phyloP scores from a whole-genome alignment of 2,888 invertebrate species.

The Clusia tigrina region DNA sequence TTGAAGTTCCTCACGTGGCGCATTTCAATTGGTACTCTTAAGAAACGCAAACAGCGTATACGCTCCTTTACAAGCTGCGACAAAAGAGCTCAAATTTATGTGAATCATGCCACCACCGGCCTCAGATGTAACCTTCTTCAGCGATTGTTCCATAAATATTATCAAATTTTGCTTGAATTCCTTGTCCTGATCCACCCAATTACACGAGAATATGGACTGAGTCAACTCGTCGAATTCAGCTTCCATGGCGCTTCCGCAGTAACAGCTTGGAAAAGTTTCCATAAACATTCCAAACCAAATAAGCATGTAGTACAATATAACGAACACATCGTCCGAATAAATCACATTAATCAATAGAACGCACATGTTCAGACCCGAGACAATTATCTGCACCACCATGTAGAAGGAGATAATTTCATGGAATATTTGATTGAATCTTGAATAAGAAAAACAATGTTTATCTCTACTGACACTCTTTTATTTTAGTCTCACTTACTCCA shows the following conservation, averaged over 20 bases:
- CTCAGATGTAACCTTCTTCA: slow-evolving; percentile 15
- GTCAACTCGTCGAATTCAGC: slow-evolving; percentile 32
- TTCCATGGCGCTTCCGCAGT: slow-evolving; percentile 32
- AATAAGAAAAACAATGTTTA: no score
- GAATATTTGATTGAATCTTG: no score
- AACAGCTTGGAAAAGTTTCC: slow-evolving; percentile 35
- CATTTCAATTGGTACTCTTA: no score
- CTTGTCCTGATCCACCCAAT: slow-evolving; percentile 32
- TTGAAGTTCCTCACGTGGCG: no score
- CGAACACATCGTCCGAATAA: slow-evolving; percentile 27
- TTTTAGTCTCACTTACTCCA: slow-evolving; percentile 37
- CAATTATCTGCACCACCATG: slow-evolving; percentile 14
- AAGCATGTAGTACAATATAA: slow-evolving; percentile 26
- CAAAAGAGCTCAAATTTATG: slow-evolving; percentile 31
- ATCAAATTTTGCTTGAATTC: slow-evolving; percentile 30
- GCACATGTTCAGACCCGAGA: slow-evolving; percentile 31
- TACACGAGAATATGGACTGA: slow-evolving; percentile 34
- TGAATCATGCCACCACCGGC: slow-evolving; percentile 33
- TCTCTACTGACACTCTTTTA: no score
- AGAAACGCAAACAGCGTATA: slow-evolving; percentile 33
- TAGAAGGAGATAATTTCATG: slow-evolving; percentile 2
- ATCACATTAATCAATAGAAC: slow-evolving; percentile 28
- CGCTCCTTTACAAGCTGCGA: slow-evolving; percentile 29
- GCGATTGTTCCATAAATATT: slow-evolving; percentile 29
- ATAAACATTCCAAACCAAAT: slow-evolving; percentile 28